Base-by-base conservation (phyloP, 2,888 invertebrate species). In the Brachyptera risi region DNA sequence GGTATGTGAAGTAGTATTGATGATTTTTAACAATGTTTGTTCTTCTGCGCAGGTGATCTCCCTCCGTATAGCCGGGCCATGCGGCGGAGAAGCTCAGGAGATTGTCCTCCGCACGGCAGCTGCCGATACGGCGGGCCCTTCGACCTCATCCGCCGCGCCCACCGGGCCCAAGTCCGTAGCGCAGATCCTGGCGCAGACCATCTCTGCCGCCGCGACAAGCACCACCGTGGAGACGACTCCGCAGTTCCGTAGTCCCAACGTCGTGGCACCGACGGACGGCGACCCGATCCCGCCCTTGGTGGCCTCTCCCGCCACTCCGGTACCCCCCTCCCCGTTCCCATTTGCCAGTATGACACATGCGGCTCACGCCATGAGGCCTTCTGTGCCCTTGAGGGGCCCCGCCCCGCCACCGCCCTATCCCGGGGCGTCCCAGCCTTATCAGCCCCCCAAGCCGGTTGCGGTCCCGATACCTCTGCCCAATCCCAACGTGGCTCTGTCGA, bases 321-420 rank as follows among this genome's bases (percentile, higher is more conserved):
- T 50, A 4, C 19, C 19, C 13, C 40, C 60, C 23, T 23, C 40
- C 9, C 80, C 84, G 73, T 93, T 87, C 77, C 92, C 93, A 42
- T 93, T 93, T 74, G 90, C 91, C 71, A 92, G 92, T 75, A 93
- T 94, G 93, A 91, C 92, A 50, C 90, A 90, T 72, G 90, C 81
- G 56, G 80, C 90, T 65, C 85, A 92, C 74, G 90, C 92, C 56
- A 87, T 92, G 76, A 91, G 24, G n/a, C 47, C 23, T n/a, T n/a
- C 47, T 2, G 64, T n/a, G 59, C 59, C 35, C 37, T 74, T 61
- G 68, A 73, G 63, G 72, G 73, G 67, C 74, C 67, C 47, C 67
- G 72, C 77, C 38, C 76, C 75, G 68, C 78, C 75, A 50, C 79
- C 78, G 38, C n/a, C n/a, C n/a, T 78, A 78, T 69, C 77, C 78